Percentiles rank a stretch among this genome's conserved stretches.
phyloP scores from a whole-genome alignment of 2,888 invertebrate genomes.

The Cylindroiulus punctatus region DNA sequence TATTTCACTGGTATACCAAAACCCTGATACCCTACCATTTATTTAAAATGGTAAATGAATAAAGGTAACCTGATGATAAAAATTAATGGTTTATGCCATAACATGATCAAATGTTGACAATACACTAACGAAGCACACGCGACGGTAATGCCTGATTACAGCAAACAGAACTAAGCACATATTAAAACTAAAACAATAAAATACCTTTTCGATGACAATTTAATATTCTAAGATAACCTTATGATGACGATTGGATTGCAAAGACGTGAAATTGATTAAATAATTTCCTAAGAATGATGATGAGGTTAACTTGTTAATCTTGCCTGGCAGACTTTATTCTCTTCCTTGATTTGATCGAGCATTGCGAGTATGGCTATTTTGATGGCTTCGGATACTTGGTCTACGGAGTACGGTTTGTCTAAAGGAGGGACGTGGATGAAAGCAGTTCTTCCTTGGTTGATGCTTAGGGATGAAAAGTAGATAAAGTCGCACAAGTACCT shows the following conservation, averaged over 20 bases:
- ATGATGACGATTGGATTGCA: not conserved
- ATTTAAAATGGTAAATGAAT: not conserved
- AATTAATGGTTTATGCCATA: not conserved
- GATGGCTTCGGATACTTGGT: constrained; percentile 72
- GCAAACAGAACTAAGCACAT: not conserved
- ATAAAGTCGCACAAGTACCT: constrained; percentile 86
- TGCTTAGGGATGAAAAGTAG: constrained; percentile 79
- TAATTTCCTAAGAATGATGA: not conserved
- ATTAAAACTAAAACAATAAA: not conserved
- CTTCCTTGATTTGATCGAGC: constrained; percentile 60
- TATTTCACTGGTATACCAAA: too few species aligned
- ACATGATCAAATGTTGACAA: not conserved
- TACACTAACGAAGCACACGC: not conserved
- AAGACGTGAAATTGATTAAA: not conserved
- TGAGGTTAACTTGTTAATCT: constrained; percentile 6
- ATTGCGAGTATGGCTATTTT: constrained; percentile 64
- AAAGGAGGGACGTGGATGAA: constrained; percentile 84
- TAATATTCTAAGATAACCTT: not conserved
- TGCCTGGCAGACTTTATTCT: not conserved
- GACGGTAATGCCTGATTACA: not conserved
- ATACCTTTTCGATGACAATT: not conserved
- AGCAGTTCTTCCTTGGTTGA: constrained; percentile 71
- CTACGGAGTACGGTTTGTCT: constrained; percentile 71
- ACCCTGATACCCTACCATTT: too few species aligned
- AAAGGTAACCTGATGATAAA: not conserved